These are phyloP conservation scores for Caenorhabditis elegans DNA, from an alignment of 1,140 invertebrate genomes.

Conservation along the genomic window WBcel235 BX284602.5:7707001-7707500, in stretches of 20 bases:
- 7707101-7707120: background rate
- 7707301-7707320: constrained; percentile 62
- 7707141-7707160: constrained; percentile 36
- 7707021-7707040: background rate
- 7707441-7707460: constrained; percentile 65
- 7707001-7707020: background rate
- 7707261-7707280: constrained; percentile 57
- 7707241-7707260: constrained; percentile 35
- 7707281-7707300: constrained; percentile 64
- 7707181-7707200: background rate
- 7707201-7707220: background rate
- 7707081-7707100: constrained; percentile 13
- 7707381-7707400: background rate
- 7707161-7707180: constrained; percentile 29
- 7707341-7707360: constrained; percentile 54
- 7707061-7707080: background rate
- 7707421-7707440: constrained; percentile 56
- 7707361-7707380: background rate
- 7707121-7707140: constrained; percentile 12
- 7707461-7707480: constrained; percentile 56
- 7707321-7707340: constrained; percentile 59
- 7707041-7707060: background rate
- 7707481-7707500: no score
- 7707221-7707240: background rate
- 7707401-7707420: constrained; percentile 59